Evolutionary conservation across 2,888 invertebrate species (phyloP).

Genomic region (Macrophya annulata): DNA sequence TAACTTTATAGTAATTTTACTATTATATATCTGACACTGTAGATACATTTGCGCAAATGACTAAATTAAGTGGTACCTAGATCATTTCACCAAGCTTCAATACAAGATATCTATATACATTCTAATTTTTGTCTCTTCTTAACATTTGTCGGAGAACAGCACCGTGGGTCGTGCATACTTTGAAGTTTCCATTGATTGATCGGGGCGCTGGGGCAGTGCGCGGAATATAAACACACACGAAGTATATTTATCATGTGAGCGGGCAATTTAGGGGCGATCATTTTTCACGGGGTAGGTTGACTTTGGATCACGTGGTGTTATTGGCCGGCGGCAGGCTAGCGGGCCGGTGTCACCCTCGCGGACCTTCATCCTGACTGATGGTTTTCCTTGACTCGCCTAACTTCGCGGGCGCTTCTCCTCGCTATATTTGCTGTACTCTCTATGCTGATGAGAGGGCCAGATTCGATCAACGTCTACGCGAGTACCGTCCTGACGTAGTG

Average conservation of each 20-base stretch:
- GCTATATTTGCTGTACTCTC: slow-evolving; percentile 71
- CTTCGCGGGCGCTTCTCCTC: slow-evolving; percentile 48
- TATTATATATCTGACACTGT: background rate
- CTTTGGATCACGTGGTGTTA: slow-evolving; percentile 73
- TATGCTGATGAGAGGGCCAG: slow-evolving; percentile 74
- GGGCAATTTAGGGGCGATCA: slow-evolving; percentile 79
- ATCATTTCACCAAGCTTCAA: background rate
- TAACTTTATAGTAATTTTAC: background rate
- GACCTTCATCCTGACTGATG: slow-evolving; percentile 73
- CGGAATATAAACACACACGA: slow-evolving; percentile 59
- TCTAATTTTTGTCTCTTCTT: background rate
- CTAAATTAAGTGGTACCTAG: no score
- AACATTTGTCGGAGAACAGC: background rate
- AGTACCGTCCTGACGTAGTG: slow-evolving; percentile 36
- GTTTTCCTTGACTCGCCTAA: slow-evolving; percentile 64
- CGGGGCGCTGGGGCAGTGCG: slow-evolving; percentile 60
- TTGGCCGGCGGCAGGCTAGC: slow-evolving; percentile 76
- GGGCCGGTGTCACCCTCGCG: slow-evolving; percentile 64
- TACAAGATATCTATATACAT: background rate
- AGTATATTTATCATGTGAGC: slow-evolving; percentile 79
- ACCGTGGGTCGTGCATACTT: background rate
- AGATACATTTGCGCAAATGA: no score
- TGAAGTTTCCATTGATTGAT: slow-evolving; percentile 57
- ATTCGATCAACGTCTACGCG: slow-evolving; percentile 60
- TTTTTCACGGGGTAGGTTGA: slow-evolving; percentile 77